phyloP scores from a whole-genome alignment of 2,888 invertebrate species.

The Serripes groenlandicus region DNA sequence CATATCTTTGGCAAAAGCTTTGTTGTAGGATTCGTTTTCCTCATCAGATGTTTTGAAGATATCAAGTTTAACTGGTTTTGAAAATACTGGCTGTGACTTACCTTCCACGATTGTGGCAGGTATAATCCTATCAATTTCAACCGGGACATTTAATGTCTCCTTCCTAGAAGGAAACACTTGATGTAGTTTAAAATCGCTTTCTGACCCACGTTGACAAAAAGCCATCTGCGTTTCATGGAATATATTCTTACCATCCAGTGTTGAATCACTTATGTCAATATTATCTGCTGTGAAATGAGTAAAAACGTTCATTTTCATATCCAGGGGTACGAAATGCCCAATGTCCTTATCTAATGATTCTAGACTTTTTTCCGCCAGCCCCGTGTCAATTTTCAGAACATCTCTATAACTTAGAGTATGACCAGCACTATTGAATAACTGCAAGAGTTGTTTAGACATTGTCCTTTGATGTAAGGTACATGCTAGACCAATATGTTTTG shows the following conservation, averaged over 20 bases:
- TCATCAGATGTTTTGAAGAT: too few species aligned
- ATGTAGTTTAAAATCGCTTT: too few species aligned
- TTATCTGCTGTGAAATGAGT: conserved; percentile 38
- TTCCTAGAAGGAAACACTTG: too few species aligned
- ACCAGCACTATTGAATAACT: conserved; percentile 29
- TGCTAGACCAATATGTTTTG: conserved; percentile 35
- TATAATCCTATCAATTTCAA: too few species aligned
- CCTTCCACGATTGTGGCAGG: too few species aligned
- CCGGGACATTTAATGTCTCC: too few species aligned
- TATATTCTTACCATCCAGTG: conserved; percentile 39
- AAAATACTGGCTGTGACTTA: too few species aligned
- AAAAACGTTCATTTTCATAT: conserved; percentile 13
- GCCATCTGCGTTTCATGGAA: conserved; percentile 53
- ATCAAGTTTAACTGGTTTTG: too few species aligned
- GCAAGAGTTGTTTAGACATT: conserved; percentile 24
- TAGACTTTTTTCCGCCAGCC: conserved; percentile 16
- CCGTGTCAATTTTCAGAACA: conserved; percentile 24
- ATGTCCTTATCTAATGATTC: not conserved
- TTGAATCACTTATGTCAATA: conserved; percentile 43
- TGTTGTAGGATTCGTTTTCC: too few species aligned
- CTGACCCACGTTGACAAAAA: conserved; percentile 32
- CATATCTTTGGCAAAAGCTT: too few species aligned
- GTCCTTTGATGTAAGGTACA: conserved; percentile 38
- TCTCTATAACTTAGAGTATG: conserved; percentile 17
- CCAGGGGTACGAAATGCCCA: not conserved